Evolutionary conservation across 2,113 vertebrate genomes (phyloP), one percentile per base, ranked within the genome.

Genomic region (Labrus mixtus): DNA sequence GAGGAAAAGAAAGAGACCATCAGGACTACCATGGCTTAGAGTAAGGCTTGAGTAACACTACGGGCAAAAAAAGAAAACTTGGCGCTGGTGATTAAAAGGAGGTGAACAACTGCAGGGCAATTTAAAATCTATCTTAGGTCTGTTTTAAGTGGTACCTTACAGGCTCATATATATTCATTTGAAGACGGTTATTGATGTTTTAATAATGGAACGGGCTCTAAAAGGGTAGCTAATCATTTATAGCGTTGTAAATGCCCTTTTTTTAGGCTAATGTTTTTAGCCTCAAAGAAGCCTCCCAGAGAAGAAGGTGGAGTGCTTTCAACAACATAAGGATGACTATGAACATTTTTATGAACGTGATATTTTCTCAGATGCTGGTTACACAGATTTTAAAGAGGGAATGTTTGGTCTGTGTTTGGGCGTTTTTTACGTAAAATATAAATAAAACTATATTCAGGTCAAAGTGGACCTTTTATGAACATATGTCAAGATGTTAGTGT

Each of bases 71-170:
- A 57, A 54, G 66, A 51, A 43, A 66, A 50, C 16, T 23, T 54
- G 23, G 36, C 53, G 29, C 39, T 33, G 46, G 17, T 70, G 50
- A 79, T 66, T 74, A 61, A 66, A 70, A 39, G 4, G 9, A 36
- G 17, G 10, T 22, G 50, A 45, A 63, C 58, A 63, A 59, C 68
- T 43, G 66, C 57, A 45, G 56, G 66, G 46, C 53, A 50, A 64
- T 72, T 73, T 66, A 54, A 74, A 71, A 72, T 75, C 70, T 53
- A 76, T 79, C 61, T 65, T 12, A 15, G 37, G 19, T 54, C 29
- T 73, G 53, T 60, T 77, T 74, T 43, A 51, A 81, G n/a, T 62
- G 58, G 16, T 45, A 69, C 58, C 71, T 69, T 12, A 41, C 33
- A 65, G 63, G 55, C 62, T 65, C 17, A 62, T 64, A 56, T 54